Percentiles rank a stretch among this genome's conserved stretches.
Conservation (phyloP, 2,113 vertebrate genomes). For the Felis chaus region DNA sequence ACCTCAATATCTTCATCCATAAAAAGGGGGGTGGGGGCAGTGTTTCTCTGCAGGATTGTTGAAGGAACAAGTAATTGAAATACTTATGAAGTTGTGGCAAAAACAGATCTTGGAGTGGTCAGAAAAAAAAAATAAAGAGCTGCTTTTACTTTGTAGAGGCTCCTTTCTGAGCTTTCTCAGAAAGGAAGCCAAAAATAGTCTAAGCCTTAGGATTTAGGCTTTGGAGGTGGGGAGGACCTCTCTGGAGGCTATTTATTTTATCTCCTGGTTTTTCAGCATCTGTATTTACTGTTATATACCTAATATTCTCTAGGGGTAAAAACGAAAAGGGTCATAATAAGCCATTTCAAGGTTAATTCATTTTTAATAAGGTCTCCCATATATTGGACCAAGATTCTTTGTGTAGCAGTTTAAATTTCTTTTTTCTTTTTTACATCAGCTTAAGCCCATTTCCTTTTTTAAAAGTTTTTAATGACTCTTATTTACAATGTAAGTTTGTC, state of each 20-base stretch:
- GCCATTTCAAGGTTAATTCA: slow-evolving; percentile 42
- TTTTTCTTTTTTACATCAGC: neutral
- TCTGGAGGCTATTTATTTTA: slow-evolving; percentile 33
- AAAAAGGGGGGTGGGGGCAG: slow-evolving; percentile 58
- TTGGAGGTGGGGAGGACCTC: neutral
- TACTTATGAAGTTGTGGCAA: slow-evolving; percentile 74
- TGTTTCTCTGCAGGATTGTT: slow-evolving; percentile 61
- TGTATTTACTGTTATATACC: neutral
- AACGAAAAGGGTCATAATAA: neutral
- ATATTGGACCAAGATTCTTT: slow-evolving; percentile 21
- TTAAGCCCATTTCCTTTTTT: neutral
- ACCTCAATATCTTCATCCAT: slow-evolving; percentile 78
- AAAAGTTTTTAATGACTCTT: neutral
- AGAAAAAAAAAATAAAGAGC: neutral
- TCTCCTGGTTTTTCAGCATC: slow-evolving; percentile 2
- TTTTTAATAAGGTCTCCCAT: slow-evolving; percentile 37
- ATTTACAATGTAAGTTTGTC: neutral
- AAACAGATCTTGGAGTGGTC: slow-evolving; percentile 66
- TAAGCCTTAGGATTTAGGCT: neutral
- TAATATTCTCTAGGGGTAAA: neutral
- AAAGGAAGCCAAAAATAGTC: slow-evolving; percentile 53
- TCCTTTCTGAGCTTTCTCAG: slow-evolving; percentile 40
- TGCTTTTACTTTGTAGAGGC: slow-evolving; percentile 56
- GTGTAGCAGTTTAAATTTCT: neutral
- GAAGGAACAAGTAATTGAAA: slow-evolving; percentile 76